Conservation (phyloP, 2,888 invertebrate genomes). For the Cheilosia pagana region DNA sequence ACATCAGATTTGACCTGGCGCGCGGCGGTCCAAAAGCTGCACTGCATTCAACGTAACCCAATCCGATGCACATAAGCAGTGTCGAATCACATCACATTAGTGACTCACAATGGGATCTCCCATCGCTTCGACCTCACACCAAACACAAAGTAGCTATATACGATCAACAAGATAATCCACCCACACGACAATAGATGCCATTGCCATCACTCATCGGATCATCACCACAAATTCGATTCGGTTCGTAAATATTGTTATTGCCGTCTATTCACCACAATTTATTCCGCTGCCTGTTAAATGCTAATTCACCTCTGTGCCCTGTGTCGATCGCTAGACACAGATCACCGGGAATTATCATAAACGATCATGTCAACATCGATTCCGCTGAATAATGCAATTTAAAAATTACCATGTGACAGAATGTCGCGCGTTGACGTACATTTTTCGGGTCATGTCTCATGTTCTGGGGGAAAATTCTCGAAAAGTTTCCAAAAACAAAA, state of each 20-base stretch:
- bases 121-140: constrained; percentile 4
- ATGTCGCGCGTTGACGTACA: constrained; percentile 41
- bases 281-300: constrained; percentile 59
- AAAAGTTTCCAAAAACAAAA: constrained; percentile 16
- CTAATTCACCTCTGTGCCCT: constrained; percentile 55
- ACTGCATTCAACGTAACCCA: constrained; percentile 40
- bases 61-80: constrained; percentile 37
- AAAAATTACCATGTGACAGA: constrained; percentile 59
- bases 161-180: constrained; percentile 9
- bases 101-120: constrained; percentile 52
- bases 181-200: constrained; percentile 45
- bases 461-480: constrained; percentile 13
- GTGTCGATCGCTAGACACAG: constrained; percentile 36
- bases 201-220: constrained; percentile 39
- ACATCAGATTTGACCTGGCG: constrained; percentile 44
- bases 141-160: not conserved
- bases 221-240: constrained; percentile 21
- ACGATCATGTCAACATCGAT: constrained; percentile 72
- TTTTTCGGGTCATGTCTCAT: constrained; percentile 40
- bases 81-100: constrained; percentile 36
- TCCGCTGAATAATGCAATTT: constrained; percentile 66
- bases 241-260: constrained; percentile 8
- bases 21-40: constrained; percentile 35
- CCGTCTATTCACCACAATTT: constrained; percentile 37
- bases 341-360: constrained; percentile 71